These are phyloP conservation scores for Cygnus atratus DNA, from an alignment of 2,113 vertebrate species.

Conservation along the genomic window DNA sequence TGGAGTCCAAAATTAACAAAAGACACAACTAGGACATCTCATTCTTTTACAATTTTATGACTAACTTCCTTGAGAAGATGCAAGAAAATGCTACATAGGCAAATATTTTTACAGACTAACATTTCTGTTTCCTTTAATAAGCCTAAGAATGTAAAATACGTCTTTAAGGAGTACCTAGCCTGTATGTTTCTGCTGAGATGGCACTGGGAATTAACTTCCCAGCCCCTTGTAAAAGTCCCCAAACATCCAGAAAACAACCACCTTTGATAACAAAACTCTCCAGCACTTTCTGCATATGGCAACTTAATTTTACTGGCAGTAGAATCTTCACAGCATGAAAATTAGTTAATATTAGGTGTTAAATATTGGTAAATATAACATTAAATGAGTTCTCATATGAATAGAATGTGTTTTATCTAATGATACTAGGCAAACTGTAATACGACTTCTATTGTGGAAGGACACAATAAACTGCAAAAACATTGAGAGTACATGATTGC, in stretches of 20 bases:
- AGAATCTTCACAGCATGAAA: neutral
- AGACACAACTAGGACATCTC: neutral
- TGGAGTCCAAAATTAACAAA: neutral
- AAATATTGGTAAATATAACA: neutral
- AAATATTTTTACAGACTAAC: slow-evolving; percentile 1
- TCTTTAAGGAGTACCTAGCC: slow-evolving; percentile 24
- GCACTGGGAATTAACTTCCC: neutral
- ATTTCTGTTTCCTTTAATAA: slow-evolving; percentile 50
- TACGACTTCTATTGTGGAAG: neutral
- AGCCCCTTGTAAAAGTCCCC: neutral
- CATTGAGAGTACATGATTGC: neutral
- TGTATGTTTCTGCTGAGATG: slow-evolving; percentile 20
- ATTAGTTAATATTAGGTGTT: neutral
- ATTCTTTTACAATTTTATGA: neutral
- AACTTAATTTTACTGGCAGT: neutral
- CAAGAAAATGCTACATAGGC: neutral
- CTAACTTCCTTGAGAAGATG: neutral
- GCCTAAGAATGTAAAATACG: slow-evolving; percentile 22
- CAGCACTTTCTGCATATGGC: neutral
- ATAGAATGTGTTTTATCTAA: neutral
- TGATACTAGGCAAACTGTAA: neutral
- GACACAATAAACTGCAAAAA: neutral
- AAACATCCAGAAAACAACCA: neutral
- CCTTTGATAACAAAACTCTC: neutral
- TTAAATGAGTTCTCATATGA: neutral